These are phyloP conservation scores for Herpetotheres cachinnans DNA, from an alignment of 2,113 vertebrate species.

Conservation along the genomic window DNA sequence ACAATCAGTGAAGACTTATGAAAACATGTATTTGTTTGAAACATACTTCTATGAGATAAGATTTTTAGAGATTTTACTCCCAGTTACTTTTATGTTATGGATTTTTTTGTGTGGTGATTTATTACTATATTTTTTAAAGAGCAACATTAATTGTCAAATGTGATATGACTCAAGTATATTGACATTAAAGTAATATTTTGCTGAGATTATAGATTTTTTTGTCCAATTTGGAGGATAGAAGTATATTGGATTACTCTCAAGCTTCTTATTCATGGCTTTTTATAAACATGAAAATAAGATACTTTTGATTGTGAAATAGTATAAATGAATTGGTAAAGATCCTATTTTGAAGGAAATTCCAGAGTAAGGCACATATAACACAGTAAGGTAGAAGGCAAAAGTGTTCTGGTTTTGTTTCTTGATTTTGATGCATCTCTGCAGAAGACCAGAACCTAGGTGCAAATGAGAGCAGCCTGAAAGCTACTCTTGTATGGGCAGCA, in stretches of 20 bases:
- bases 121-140: neutral
- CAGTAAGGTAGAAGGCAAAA: neutral
- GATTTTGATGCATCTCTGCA: neutral
- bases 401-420: neutral
- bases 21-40: slow-evolving; percentile 31
- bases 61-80: neutral
- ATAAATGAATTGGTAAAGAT: neutral
- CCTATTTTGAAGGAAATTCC: neutral
- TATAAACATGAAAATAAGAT: neutral
- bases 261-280: neutral
- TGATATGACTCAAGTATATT: neutral
- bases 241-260: neutral
- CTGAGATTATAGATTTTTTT: neutral
- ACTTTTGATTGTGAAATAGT: neutral
- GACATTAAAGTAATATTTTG: neutral
- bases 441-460: neutral
- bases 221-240: neutral
- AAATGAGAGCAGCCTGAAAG: neutral
- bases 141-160: neutral
- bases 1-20: neutral
- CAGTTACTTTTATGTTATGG: neutral
- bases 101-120: neutral
- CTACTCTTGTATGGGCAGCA: neutral
- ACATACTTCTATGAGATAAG: neutral
- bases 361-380: neutral